Base-by-base conservation (phyloP, 2,888 invertebrate genomes). In the Eupsilia transversa region DNA sequence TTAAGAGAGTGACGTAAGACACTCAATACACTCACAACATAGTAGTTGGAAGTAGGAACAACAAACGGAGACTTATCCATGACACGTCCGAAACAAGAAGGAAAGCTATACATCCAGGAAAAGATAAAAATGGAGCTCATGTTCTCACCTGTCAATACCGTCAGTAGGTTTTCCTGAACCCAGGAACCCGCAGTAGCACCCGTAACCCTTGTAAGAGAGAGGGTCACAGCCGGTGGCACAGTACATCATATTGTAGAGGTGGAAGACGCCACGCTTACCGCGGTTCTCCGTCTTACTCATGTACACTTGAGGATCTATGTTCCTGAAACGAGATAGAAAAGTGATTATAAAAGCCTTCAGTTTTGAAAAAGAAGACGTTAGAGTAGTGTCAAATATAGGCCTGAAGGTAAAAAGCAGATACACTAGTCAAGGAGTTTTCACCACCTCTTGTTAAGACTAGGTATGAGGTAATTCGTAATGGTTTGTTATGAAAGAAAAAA, bases 181-280 rank as follows among this genome's bases (percentile, higher is more conserved):
- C 3, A 98, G 96, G 91, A 98, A 98, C 6, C 99, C 99, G 90
- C 99, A 99, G 92, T 98, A 99, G 92, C 99, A 99, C 4, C 99
- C 99, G 89, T 99, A 99, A 17, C 98, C 98, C 92, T 98, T 98
- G 92, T 98, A 98, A 14, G 97, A 96, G 3, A 98, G 93, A 0
- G 99, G 99, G 91, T 98, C 97, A 89, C 99, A 99, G 6, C 98
- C 98, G 0, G 98, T 98, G 1, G 98, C 98, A 89, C 98, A 99
- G 77, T 97, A 97, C 79, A 99, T 97, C 98, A 99, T 98, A 83
- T 98, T 98, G 94, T 98, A 98, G 30, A 99, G 96, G 88, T 98
- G 98, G 20, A 98, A 92, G 0, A 98, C 98, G 57, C 98, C 98
- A 2, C 98, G 97, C 91, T 98, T 98, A 38, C 97, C 96, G 20